Evolutionary conservation across 2,113 vertebrate genomes (phyloP).

Genomic region (Oncorhynchus gorbuscha): DNA sequence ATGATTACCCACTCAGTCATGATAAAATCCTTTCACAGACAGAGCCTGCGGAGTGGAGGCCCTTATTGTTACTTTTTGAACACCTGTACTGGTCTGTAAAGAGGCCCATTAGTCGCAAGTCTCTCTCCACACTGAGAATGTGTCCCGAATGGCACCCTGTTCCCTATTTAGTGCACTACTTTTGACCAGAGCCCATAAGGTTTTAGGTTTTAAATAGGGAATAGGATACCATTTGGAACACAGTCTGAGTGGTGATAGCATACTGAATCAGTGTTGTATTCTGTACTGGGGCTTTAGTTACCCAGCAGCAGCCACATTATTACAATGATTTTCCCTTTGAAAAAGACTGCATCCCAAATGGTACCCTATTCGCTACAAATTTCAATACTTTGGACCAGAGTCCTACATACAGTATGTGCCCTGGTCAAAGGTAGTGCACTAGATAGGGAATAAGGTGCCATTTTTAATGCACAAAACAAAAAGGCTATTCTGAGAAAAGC

Average conservation of each 20-base stretch:
- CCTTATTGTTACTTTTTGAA: slow-evolving; percentile 12
- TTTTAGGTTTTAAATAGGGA: too few relatives aligned
- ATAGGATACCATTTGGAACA: too few relatives aligned
- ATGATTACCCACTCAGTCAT: slow-evolving; percentile 29
- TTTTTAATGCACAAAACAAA: background rate
- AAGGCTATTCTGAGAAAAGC: slow-evolving; percentile 52
- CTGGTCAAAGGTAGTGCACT: slow-evolving; percentile 15
- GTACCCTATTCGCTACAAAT: too few relatives aligned
- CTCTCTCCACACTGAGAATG: slow-evolving; percentile 1
- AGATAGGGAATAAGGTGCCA: too few relatives aligned
- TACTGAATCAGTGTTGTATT: slow-evolving; percentile 16
- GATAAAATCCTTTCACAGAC: slow-evolving; percentile 33
- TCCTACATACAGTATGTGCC: background rate
- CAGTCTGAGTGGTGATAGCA: slow-evolving; percentile 34
- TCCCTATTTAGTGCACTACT: too few relatives aligned
- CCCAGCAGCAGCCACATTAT: background rate
- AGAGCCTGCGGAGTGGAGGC: slow-evolving; percentile 10
- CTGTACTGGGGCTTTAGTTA: background rate
- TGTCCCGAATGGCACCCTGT: too few relatives aligned
- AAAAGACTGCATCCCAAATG: background rate
- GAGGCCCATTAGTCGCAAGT: slow-evolving; percentile 38
- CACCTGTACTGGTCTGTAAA: slow-evolving; percentile 33
- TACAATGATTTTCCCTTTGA: background rate
- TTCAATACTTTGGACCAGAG: background rate
- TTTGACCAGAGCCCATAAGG: too few relatives aligned